Conservation (phyloP, 1,140 invertebrate species). For the Antheraea pernyi region DNA sequence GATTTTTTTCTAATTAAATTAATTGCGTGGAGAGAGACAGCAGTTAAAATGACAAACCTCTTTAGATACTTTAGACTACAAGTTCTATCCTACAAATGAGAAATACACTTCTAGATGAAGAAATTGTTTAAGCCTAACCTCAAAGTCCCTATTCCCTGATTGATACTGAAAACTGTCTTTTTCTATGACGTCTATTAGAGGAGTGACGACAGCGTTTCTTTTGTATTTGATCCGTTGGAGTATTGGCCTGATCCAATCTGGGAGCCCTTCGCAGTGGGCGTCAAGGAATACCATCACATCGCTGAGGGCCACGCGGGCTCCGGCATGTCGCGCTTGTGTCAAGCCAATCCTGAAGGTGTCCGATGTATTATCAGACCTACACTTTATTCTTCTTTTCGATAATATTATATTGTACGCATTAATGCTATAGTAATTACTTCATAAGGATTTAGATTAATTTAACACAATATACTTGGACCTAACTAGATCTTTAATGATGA, state of each 20-base stretch:
- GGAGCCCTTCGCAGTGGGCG: constrained; percentile 93
- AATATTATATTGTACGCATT: too few relatives aligned
- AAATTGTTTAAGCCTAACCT: constrained; percentile 73
- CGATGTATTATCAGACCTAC: neutral
- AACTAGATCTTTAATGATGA: too few relatives aligned
- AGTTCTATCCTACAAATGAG: too few relatives aligned
- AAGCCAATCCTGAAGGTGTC: constrained; percentile 82
- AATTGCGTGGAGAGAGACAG: too few relatives aligned
- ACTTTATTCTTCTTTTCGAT: neutral
- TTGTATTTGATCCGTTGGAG: constrained; percentile 91
- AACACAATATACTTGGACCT: too few relatives aligned
- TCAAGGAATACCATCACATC: constrained; percentile 95
- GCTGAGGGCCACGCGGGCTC: constrained; percentile 86
- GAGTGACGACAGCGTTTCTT: constrained; percentile 88
- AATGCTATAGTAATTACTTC: too few relatives aligned
- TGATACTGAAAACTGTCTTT: constrained; percentile 92
- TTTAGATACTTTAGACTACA: too few relatives aligned
- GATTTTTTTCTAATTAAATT: too few relatives aligned
- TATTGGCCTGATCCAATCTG: constrained; percentile 92
- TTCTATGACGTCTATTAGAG: constrained; percentile 83
- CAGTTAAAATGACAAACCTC: too few relatives aligned
- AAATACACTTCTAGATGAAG: too few relatives aligned
- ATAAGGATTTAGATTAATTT: too few relatives aligned
- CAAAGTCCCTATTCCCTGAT: constrained; percentile 70
- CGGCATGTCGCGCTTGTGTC: constrained; percentile 90